Base-by-base conservation (phyloP, 1,140 invertebrate genomes). In the Heliothis virescens region DNA sequence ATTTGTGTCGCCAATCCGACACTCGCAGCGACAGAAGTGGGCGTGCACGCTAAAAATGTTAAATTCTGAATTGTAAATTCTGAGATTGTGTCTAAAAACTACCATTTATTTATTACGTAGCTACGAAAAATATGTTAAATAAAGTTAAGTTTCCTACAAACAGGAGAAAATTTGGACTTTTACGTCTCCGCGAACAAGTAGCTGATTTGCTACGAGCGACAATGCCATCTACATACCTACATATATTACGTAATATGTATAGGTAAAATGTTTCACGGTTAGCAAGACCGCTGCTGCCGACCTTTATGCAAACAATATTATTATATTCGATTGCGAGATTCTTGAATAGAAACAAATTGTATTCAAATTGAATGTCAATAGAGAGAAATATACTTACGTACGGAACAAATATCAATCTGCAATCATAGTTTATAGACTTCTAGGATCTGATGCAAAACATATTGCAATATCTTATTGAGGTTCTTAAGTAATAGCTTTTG, bases 1-100 rank as follows among this genome's bases (percentile, higher is more conserved):
- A 84, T 84, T 84, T 80, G 52, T 75, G 80, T 80, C 79, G 78
- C 79, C 80, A 80, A 84, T 80, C 78, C 71, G 50, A 84, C 67
- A 59, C 71, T 80, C 72, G 82, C 34, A 59, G 52, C 50, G 67
- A 26, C 1, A 41, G 34, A 4, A 41, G 34, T 41, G 34, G 34
- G 34, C 34, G 34, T 41, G 34, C 34, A 41, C 34, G 34, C 5
- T 41, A 41, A 41, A 41, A 41, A 41, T 41, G 34, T 41, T 41
- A 9, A 41, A 41, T 41, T 41, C 34, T 9, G 34, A 41, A 41
- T 41, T 41, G 9, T 7, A 41, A 41, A 41, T 41, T 41, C 34
- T 5, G 34, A 41, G 4, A 41, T 41, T 41, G 9, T 41, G 5
- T 7, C 5, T 41, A 1, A 9, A 7, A 9, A 7, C 0, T 41